Evolutionary conservation across 2,888 invertebrate species (phyloP).

Genomic region (Tachina grossa): DNA sequence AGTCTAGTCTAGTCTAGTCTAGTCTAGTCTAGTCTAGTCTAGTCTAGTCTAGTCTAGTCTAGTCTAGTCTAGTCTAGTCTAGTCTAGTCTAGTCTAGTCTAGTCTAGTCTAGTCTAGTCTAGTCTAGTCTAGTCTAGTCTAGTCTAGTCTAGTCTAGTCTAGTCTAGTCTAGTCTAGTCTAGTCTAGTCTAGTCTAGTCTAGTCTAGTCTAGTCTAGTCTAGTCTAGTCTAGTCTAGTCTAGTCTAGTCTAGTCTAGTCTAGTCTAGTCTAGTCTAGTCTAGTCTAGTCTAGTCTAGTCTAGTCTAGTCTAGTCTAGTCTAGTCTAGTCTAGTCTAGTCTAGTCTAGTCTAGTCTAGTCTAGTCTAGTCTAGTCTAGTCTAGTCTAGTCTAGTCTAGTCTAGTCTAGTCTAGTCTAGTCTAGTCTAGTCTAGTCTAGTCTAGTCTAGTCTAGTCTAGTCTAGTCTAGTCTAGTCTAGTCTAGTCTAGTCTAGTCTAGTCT

Average conservation of each 20-base stretch:
- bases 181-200: background rate
- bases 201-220: conserved; percentile 5
- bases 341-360: too few species aligned
- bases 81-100: too few species aligned
- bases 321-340: too few species aligned
- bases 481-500: conserved; percentile 10
- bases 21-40: conserved; percentile 35
- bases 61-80: too few species aligned
- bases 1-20: conserved; percentile 29
- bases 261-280: conserved; percentile 22
- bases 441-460: conserved; percentile 14
- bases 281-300: conserved; percentile 25
- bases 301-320: background rate
- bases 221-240: conserved; percentile 25
- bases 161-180: background rate
- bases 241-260: conserved; percentile 19
- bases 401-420: too few species aligned
- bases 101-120: background rate
- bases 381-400: too few species aligned
- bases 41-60: background rate
- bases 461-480: too few species aligned
- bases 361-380: too few species aligned
- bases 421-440: conserved; percentile 19
- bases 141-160: conserved; percentile 32
- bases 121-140: conserved; percentile 31